Evolutionary conservation across 1,140 invertebrate genomes (phyloP).

Genomic region (Doryteuthis pealeii): DNA sequence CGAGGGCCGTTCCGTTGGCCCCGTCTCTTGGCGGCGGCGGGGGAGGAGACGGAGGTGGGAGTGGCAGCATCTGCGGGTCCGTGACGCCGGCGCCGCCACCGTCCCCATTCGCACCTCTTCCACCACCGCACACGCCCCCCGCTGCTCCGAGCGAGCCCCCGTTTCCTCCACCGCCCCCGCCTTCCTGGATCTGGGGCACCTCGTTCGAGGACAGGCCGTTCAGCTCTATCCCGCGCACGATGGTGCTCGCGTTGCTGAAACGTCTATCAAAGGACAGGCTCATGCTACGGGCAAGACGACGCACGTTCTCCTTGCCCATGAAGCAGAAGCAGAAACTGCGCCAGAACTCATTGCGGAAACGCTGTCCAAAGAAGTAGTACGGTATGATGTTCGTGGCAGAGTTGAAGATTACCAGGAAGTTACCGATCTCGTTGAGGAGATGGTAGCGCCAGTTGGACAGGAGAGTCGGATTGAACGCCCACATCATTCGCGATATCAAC

Average conservation of each 20-base stretch:
- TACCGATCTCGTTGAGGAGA: conserved; percentile 54
- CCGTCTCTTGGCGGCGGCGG: background rate
- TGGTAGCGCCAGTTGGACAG: conserved; percentile 28
- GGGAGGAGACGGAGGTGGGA: background rate
- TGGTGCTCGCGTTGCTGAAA: conserved; percentile 24
- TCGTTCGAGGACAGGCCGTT: conserved; percentile 17
- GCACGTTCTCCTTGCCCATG: conserved; percentile 44
- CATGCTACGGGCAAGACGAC: conserved; percentile 36
- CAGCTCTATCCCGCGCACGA: conserved; percentile 34
- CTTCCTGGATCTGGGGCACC: background rate
- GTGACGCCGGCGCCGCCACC: background rate
- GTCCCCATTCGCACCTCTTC: background rate
- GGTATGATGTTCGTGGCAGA: conserved; percentile 60
- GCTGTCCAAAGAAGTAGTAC: conserved; percentile 59
- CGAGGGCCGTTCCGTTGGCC: background rate
- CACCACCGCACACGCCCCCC: background rate
- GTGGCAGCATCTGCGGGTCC: no score
- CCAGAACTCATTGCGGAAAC: conserved; percentile 56
- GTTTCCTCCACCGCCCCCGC: background rate
- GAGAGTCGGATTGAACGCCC: conserved; percentile 44
- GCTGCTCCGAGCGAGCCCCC: background rate
- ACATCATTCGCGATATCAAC: conserved; percentile 54
- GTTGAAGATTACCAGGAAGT: conserved; percentile 57
- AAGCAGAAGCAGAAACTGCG: conserved; percentile 50
- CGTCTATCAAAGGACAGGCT: conserved; percentile 44